Evolutionary conservation across 2,113 vertebrate genomes (phyloP).

Genomic region (Brachyhypopomus gauderio): DNA sequence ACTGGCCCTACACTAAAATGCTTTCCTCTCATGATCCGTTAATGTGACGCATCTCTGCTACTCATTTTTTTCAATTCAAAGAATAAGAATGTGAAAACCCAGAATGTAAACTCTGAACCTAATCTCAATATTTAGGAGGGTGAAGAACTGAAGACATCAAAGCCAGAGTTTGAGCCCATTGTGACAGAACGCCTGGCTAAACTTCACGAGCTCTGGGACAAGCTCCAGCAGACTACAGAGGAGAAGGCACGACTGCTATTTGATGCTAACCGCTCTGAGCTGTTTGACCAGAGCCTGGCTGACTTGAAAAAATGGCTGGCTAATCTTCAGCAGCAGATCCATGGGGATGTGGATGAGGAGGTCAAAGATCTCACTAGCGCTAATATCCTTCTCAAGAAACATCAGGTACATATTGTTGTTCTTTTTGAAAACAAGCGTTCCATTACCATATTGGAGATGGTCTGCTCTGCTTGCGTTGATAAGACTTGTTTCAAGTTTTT

Average conservation of each 20-base stretch:
- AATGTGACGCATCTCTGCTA: neutral
- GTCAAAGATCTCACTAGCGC: slow-evolving; percentile 88
- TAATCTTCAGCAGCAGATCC: slow-evolving; percentile 81
- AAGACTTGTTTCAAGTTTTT: neutral
- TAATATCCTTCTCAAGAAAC: slow-evolving; percentile 89
- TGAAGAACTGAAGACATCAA: slow-evolving; percentile 78
- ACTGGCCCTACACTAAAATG: neutral
- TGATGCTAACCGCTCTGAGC: slow-evolving; percentile 83
- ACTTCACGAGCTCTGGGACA: slow-evolving; percentile 82
- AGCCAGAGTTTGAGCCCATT: slow-evolving; percentile 76
- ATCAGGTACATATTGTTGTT: slow-evolving; percentile 74
- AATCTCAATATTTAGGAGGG: slow-evolving; percentile 78
- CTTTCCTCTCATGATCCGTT: neutral
- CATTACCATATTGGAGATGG: too few relatives aligned
- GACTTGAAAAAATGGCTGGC: slow-evolving; percentile 87
- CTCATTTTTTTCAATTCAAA: neutral
- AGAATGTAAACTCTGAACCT: neutral
- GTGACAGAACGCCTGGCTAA: slow-evolving; percentile 76
- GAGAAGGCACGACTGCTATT: slow-evolving; percentile 84
- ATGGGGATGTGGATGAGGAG: slow-evolving; percentile 79
- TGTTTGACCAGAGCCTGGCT: slow-evolving; percentile 80
- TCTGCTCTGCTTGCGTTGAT: neutral
- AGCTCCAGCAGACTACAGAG: slow-evolving; percentile 77
- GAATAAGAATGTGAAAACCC: neutral
- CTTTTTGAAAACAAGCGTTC: neutral